These are phyloP conservation scores for Plumapathes pennacea DNA, from an alignment of 92 coral and sea anemone genomes.

Conservation along the genomic window DNA sequence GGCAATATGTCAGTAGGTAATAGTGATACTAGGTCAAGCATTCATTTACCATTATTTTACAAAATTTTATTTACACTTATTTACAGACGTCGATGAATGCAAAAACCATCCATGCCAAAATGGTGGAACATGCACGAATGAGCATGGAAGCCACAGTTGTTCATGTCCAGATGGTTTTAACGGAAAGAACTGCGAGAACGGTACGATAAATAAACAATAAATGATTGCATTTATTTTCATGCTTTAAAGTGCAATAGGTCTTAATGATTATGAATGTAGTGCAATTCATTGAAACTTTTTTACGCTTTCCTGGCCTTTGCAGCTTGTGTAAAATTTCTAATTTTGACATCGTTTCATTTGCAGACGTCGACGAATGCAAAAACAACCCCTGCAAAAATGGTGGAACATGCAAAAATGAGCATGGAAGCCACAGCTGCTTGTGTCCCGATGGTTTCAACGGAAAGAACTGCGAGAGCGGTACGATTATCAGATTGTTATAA, in stretches of 20 bases:
- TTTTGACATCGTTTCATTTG: too few species aligned
- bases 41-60: too few species aligned
- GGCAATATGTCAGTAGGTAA: too few species aligned
- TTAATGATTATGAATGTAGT: too few species aligned
- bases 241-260: too few species aligned
- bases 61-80: not conserved
- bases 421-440: conserved; percentile 49
- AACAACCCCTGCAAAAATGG: conserved; percentile 47
- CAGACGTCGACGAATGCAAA: conserved; percentile 62
- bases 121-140: conserved; percentile 17
- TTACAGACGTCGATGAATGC: conserved; percentile 18
- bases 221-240: too few species aligned
- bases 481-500: too few species aligned
- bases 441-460: conserved; percentile 45
- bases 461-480: conserved; percentile 43
- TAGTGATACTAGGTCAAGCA: too few species aligned
- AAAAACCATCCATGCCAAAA: not conserved
- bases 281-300: too few species aligned
- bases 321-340: too few species aligned
- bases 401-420: conserved; percentile 42
- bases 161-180: conserved; percentile 1
- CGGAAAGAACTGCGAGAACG: conserved; percentile 12
- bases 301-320: too few species aligned
- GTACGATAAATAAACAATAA: not conserved
- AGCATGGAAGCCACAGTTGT: conserved; percentile 13